A percentile compares a stretch with the other conserved stretches of the same genome.
phyloP scores from a whole-genome alignment of 2,797 vertebrate species.

The Enteromius thamalakanensis region DNA sequence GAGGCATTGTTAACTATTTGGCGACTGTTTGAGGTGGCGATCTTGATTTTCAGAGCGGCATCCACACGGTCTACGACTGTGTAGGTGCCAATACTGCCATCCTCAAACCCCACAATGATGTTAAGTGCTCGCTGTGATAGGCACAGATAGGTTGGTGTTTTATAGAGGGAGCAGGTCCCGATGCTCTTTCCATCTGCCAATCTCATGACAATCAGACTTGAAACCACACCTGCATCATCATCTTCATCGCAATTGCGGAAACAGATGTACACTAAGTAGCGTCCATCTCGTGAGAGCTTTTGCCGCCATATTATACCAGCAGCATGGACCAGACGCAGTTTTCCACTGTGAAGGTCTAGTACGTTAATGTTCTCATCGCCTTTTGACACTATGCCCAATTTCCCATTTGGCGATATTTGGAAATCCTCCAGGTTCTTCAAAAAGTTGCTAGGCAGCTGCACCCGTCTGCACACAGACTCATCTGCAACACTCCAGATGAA shows the following conservation, averaged over 20 bases:
- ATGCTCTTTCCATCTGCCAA: constrained; percentile 98
- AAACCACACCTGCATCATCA: constrained; percentile 89
- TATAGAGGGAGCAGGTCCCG: constrained; percentile 97
- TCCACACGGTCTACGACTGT: constrained; percentile 98
- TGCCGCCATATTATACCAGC: constrained; percentile 95
- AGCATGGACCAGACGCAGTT: constrained; percentile 91
- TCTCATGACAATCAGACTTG: constrained; percentile 96
- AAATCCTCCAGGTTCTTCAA: constrained; percentile 96
- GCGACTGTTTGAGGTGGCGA: constrained; percentile 98
- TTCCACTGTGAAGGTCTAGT: constrained; percentile 94
- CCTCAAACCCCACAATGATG: constrained; percentile 97
- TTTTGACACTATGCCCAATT: constrained; percentile 93
- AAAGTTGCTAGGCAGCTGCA: constrained; percentile 93
- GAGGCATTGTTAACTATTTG: constrained; percentile 95
- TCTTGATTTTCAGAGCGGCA: constrained; percentile 97
- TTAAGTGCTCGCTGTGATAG: constrained; percentile 96
- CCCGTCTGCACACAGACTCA: constrained; percentile 92
- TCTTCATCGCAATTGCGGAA: constrained; percentile 91
- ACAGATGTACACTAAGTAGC: constrained; percentile 96
- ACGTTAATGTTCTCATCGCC: constrained; percentile 98
- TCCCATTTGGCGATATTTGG: constrained; percentile 97
- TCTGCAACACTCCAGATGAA: constrained; percentile 97
- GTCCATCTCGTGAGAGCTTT: constrained; percentile 92
- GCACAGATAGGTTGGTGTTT: constrained; percentile 93
- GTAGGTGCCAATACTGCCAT: constrained; percentile 97